A percentile compares a stretch with the other conserved stretches of the same genome.
These are phyloP conservation scores for Drosophila subobscura DNA, from an alignment of 1,140 invertebrate genomes.

Conservation along the genomic window DNA sequence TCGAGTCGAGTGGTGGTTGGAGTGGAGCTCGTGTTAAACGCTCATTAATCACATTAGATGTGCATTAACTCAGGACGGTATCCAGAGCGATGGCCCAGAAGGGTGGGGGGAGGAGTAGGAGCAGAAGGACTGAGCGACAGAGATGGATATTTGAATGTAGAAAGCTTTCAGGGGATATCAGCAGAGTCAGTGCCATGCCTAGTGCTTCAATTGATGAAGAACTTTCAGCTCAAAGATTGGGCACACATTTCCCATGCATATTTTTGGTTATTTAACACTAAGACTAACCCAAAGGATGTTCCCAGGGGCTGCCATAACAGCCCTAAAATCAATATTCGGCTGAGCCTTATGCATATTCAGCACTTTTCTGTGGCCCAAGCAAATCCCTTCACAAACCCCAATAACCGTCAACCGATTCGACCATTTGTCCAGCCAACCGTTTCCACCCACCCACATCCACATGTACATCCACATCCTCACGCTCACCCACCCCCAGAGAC, in stretches of 20 bases:
- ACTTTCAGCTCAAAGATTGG: too few species aligned
- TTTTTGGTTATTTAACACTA: too few species aligned
- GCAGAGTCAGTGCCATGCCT: too few species aligned
- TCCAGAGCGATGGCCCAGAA: constrained; percentile 12
- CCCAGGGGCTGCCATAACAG: too few species aligned
- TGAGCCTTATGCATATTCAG: too few species aligned
- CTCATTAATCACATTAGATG: constrained; percentile 80
- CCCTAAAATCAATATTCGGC: too few species aligned
- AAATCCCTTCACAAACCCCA: constrained; percentile 13
- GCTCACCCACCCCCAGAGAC: constrained; percentile 9
- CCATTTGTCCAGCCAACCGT: constrained; percentile 37
- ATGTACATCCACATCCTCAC: background rate
- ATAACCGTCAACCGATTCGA: constrained; percentile 20
- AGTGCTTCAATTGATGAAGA: too few species aligned
- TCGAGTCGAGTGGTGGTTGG: background rate
- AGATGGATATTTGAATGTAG: constrained; percentile 8
- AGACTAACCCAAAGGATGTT: too few species aligned
- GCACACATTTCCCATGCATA: too few species aligned
- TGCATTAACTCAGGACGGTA: constrained; percentile 69
- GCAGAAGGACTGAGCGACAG: constrained; percentile 8
- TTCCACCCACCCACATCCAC: constrained; percentile 28
- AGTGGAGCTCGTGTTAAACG: constrained; percentile 69
- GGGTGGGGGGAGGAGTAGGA: background rate
- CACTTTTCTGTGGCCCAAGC: background rate
- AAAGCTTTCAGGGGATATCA: background rate